Evolutionary conservation across 2,113 vertebrate species (phyloP).

Genomic region (Aptenodytes forsteri): DNA sequence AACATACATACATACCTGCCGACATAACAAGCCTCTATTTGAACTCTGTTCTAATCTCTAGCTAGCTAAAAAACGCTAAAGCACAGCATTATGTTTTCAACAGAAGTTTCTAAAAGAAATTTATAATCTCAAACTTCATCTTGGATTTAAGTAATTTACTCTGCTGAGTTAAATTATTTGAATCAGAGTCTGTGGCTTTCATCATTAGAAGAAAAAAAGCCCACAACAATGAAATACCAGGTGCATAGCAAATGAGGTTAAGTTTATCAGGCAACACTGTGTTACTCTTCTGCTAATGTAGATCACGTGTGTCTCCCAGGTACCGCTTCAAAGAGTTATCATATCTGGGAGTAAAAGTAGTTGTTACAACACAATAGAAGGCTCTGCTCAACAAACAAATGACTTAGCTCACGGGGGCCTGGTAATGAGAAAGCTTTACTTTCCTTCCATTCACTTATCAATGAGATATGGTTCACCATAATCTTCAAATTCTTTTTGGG

Average conservation of each 20-base stretch:
- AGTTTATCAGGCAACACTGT: slow-evolving; percentile 1
- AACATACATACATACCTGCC: background rate
- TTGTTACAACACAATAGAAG: slow-evolving; percentile 46
- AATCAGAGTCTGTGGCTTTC: slow-evolving; percentile 1
- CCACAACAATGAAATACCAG: slow-evolving; percentile 19
- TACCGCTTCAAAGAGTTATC: slow-evolving; percentile 33
- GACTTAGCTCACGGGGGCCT: background rate
- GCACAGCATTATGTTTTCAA: background rate
- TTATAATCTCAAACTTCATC: background rate
- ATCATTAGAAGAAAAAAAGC: background rate
- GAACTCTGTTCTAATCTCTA: background rate
- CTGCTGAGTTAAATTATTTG: slow-evolving; percentile 20
- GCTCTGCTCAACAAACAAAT: slow-evolving; percentile 44
- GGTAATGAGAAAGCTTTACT: background rate
- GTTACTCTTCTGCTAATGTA: background rate
- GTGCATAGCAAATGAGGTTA: slow-evolving; percentile 51
- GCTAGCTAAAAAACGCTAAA: background rate
- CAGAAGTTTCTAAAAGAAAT: background rate
- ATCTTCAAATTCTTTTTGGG: background rate
- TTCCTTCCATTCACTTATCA: slow-evolving; percentile 7
- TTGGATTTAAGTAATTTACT: slow-evolving; percentile 39
- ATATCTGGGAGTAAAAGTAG: slow-evolving; percentile 58
- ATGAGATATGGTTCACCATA: background rate
- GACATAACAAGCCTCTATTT: background rate
- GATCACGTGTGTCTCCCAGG: background rate